Percentiles rank a stretch among this genome's conserved stretches.
These are phyloP conservation scores for Darevskia mixta DNA, from an alignment of 2,797 vertebrate species.

Conservation along the genomic window DNA sequence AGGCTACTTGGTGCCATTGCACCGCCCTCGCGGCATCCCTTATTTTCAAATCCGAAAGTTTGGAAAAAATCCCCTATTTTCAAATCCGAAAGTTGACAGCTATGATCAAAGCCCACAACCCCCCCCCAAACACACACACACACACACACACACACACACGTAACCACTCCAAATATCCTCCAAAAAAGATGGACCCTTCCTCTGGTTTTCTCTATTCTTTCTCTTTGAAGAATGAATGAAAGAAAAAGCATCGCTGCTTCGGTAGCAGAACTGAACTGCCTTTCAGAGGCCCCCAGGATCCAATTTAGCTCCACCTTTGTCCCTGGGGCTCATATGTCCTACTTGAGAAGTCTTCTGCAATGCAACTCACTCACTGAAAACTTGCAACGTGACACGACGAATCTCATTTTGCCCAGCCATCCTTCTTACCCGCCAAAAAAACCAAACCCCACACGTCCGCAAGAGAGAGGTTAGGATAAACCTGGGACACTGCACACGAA, in stretches of 20 bases:
- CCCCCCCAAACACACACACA: no score
- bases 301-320: slow-evolving; percentile 37
- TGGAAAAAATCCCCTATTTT: no score
- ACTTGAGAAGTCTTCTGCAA: neutral
- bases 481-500: neutral
- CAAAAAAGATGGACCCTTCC: neutral
- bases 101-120: no score
- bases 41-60: no score
- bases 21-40: no score
- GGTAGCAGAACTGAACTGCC: slow-evolving; percentile 14
- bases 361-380: neutral
- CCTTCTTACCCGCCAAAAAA: slow-evolving; percentile 39
- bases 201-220: slow-evolving; percentile 42
- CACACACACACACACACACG: no score
- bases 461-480: neutral
- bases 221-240: slow-evolving; percentile 36
- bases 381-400: neutral
- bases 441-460: slow-evolving; percentile 7
- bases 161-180: no score
- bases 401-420: slow-evolving; percentile 34
- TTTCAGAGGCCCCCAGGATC: slow-evolving; percentile 18
- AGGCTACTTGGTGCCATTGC: no score
- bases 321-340: neutral
- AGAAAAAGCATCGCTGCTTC: neutral
- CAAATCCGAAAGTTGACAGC: no score